Percentiles rank a stretch among this genome's conserved stretches.
Conservation (phyloP, 2,888 invertebrate species). For the Altica lythri region DNA sequence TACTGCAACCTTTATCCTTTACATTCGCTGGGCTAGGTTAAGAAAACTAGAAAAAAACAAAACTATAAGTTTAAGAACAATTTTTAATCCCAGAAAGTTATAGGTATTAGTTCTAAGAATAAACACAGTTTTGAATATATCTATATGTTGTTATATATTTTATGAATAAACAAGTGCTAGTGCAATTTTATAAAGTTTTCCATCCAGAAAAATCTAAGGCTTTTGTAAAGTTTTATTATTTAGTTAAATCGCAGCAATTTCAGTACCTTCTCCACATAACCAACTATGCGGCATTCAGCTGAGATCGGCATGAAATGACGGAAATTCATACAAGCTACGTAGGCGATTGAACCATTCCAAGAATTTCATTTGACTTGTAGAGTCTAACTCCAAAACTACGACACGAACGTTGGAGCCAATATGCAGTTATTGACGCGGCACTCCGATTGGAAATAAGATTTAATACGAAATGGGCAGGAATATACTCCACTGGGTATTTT, state of each 20-base stretch:
- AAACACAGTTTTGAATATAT: too few species aligned
- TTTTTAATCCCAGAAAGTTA: too few species aligned
- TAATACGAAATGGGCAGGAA: constrained; percentile 10
- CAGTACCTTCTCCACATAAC: constrained; percentile 6
- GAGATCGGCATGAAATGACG: constrained; percentile 10
- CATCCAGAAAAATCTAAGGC: not conserved
- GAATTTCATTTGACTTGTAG: constrained; percentile 13
- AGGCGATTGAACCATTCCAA: constrained; percentile 14
- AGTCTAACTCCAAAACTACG: constrained; percentile 10
- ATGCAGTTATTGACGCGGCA: constrained; percentile 10
- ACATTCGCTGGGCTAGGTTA: too few species aligned
- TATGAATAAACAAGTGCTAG: too few species aligned
- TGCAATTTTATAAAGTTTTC: too few species aligned
- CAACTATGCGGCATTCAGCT: not conserved
- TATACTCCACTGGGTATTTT: constrained; percentile 3
- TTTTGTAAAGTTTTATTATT: constrained; percentile 8
- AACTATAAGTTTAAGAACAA: too few species aligned
- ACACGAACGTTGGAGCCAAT: constrained; percentile 10
- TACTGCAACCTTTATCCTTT: too few species aligned
- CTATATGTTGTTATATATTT: too few species aligned
- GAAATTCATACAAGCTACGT: constrained; percentile 15
- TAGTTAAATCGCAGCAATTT: constrained; percentile 10
- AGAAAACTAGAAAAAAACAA: too few species aligned
- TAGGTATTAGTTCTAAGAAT: too few species aligned
- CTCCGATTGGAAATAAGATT: constrained; percentile 9